Percentiles rank a stretch among this genome's conserved stretches.
phyloP scores from a whole-genome alignment of 2,888 invertebrate species.

The Zonitis immaculata region DNA sequence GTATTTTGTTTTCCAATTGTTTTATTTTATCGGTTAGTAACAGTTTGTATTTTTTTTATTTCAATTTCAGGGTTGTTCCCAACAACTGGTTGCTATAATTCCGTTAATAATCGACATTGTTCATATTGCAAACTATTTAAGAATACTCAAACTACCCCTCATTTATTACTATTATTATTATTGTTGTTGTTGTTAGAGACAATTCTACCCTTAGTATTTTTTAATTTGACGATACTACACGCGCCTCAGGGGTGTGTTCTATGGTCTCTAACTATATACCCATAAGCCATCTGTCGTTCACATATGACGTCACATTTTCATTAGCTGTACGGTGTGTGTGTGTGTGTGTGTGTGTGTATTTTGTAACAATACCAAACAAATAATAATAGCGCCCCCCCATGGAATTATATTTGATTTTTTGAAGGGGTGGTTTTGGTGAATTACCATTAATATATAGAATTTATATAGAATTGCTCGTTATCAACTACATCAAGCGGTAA shows the following conservation, averaged over 20 bases:
- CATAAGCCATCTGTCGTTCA: conserved; percentile 24
- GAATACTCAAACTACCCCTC: neutral
- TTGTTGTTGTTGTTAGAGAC: neutral
- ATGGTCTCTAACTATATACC: conserved; percentile 10
- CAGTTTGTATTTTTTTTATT: too few species aligned
- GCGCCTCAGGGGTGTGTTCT: conserved; percentile 22
- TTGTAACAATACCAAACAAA: conserved; percentile 24
- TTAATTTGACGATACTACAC: conserved; percentile 13
- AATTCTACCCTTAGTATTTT: neutral
- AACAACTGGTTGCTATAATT: neutral
- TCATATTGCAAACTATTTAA: neutral
- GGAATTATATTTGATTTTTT: conserved; percentile 14
- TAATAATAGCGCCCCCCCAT: conserved; percentile 15
- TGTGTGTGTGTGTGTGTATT: too few species aligned
- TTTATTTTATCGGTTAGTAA: neutral
- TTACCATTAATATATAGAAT: neutral
- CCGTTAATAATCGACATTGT: conserved; percentile 1
- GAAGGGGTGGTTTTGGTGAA: conserved; percentile 16
- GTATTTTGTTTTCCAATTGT: too few species aligned
- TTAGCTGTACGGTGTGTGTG: too few species aligned
- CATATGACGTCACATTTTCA: conserved; percentile 25
- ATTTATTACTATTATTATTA: too few species aligned
- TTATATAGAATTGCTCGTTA: conserved; percentile 18
- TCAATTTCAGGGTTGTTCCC: neutral
- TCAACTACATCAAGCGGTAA: conserved; percentile 18